A percentile compares a stretch with the other conserved stretches of the same genome.
These are phyloP conservation scores for Avahi laniger DNA, from an alignment of 2,797 vertebrate genomes.

Conservation along the genomic window DNA sequence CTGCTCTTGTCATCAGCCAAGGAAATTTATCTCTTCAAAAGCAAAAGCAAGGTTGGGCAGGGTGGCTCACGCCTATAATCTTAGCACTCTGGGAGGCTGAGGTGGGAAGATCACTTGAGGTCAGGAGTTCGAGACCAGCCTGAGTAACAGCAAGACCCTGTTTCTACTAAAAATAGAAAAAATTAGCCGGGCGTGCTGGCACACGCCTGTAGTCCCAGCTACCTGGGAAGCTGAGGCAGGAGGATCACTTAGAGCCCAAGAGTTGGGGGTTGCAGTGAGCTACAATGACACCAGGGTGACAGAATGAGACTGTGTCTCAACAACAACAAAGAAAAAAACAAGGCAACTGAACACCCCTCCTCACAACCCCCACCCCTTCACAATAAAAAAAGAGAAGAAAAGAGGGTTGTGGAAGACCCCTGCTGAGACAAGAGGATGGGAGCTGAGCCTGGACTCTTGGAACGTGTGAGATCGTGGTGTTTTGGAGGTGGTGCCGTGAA, in stretches of 20 bases:
- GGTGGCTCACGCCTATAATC: background rate
- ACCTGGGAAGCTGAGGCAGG: background rate
- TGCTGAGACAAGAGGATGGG: background rate
- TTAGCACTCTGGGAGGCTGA: background rate
- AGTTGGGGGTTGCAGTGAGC: background rate
- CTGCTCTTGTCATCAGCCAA: background rate
- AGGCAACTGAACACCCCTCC: too few relatives aligned
- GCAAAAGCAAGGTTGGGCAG: background rate
- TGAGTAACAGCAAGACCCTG: too few relatives aligned
- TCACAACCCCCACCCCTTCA: too few relatives aligned
- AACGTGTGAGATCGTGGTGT: background rate
- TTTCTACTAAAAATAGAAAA: too few relatives aligned
- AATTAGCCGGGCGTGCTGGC: background rate
- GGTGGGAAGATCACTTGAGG: background rate
- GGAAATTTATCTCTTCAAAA: slow-evolving; percentile 30
- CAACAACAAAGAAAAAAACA: too few relatives aligned
- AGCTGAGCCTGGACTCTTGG: background rate
- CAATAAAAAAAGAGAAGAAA: background rate
- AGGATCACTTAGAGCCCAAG: background rate
- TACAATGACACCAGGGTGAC: background rate
- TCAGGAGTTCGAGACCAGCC: background rate
- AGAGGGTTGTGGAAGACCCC: background rate
- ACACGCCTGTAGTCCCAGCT: background rate
- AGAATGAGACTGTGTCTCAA: background rate
- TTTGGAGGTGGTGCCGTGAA: background rate